phyloP scores from a whole-genome alignment of 2,888 invertebrate genomes.

The Aethes cnicana region DNA sequence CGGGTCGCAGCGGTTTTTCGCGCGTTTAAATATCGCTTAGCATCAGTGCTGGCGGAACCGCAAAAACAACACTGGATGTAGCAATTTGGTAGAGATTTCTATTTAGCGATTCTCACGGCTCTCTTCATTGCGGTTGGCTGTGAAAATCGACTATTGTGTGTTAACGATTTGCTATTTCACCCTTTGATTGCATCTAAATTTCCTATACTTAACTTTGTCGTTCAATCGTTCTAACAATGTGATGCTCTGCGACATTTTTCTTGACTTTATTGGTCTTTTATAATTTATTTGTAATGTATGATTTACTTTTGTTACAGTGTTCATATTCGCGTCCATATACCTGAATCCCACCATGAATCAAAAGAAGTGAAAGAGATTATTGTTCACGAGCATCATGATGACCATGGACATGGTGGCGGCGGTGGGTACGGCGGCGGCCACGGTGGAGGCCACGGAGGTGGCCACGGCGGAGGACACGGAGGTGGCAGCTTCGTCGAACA shows the following conservation, averaged over 20 bases:
- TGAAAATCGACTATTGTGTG: slow-evolving; percentile 73
- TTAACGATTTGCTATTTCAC: slow-evolving; percentile 46
- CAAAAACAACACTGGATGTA: slow-evolving; percentile 59
- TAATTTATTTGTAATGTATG: slow-evolving; percentile 5
- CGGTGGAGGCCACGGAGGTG: slow-evolving; percentile 48
- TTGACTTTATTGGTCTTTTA: not conserved
- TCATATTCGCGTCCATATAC: slow-evolving; percentile 81
- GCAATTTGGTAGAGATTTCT: slow-evolving; percentile 71
- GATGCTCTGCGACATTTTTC: slow-evolving; percentile 31
- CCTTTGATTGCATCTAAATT: slow-evolving; percentile 58
- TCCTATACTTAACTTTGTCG: slow-evolving; percentile 60
- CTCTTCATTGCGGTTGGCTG: slow-evolving; percentile 71
- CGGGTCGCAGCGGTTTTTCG: slow-evolving; percentile 34
- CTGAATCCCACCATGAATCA: slow-evolving; percentile 72
- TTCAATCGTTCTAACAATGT: slow-evolving; percentile 39
- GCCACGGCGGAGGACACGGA: slow-evolving; percentile 36
- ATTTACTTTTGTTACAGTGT: slow-evolving; percentile 69
- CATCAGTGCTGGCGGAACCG: slow-evolving; percentile 49
- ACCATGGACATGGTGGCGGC: slow-evolving; percentile 55
- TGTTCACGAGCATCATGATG: slow-evolving; percentile 65
- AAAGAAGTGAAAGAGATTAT: slow-evolving; percentile 68
- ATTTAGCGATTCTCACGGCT: slow-evolving; percentile 68
- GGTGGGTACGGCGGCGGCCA: slow-evolving; percentile 43
- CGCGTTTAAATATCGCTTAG: slow-evolving; percentile 43
- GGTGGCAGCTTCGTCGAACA: slow-evolving; percentile 26